phyloP scores from a whole-genome alignment of 2,113 vertebrate species.

The Albula goreensis region DNA sequence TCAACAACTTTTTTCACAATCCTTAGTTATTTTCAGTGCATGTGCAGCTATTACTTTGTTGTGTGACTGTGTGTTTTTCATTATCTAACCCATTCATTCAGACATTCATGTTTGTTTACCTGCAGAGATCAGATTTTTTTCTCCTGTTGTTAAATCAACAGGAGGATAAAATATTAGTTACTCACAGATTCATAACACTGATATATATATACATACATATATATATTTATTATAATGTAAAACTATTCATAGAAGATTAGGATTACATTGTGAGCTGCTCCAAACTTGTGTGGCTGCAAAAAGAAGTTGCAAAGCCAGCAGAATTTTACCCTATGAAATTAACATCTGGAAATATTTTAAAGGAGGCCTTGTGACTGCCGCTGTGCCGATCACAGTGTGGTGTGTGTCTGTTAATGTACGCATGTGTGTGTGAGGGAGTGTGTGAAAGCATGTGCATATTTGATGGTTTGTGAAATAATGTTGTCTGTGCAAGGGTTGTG shows the following conservation, averaged over 20 bases:
- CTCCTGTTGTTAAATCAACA: not conserved
- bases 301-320: not conserved
- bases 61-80: too few species aligned
- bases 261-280: not conserved
- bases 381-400: not conserved
- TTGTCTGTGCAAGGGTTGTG: not conserved
- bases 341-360: slow-evolving; percentile 1
- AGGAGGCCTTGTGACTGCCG: not conserved
- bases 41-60: too few species aligned
- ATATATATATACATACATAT: not conserved
- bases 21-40: too few species aligned
- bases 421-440: not conserved
- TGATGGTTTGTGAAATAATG: not conserved
- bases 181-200: not conserved
- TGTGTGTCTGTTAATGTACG: not conserved
- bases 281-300: not conserved
- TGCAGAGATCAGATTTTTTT: not conserved
- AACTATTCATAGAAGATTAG: not conserved
- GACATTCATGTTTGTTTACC: not conserved
- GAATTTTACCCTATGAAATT: not conserved
- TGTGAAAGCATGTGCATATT: not conserved
- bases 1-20: too few species aligned
- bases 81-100: too few species aligned
- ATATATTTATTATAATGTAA: not conserved
- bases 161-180: not conserved